Conservation (phyloP, 2,888 invertebrate species). For the Limnephilus auricula region DNA sequence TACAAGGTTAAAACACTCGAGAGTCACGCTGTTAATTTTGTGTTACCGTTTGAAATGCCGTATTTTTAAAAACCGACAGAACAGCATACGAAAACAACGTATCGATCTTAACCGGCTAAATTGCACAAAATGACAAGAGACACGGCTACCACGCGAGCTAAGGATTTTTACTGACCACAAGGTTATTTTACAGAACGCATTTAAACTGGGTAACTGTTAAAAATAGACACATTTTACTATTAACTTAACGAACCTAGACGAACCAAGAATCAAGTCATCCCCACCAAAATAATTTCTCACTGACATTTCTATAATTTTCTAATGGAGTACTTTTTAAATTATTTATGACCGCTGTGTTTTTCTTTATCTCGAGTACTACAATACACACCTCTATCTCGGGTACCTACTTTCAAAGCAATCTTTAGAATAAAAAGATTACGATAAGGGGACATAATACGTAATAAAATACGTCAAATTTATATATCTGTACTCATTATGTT, state of each 20-base stretch:
- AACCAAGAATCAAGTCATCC: slow-evolving; percentile 22
- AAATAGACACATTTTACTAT: slow-evolving; percentile 53
- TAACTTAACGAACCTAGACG: slow-evolving; percentile 35
- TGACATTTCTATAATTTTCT: slow-evolving; percentile 41
- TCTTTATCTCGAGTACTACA: not conserved
- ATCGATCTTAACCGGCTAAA: slow-evolving; percentile 49
- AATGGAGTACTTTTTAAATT: not conserved
- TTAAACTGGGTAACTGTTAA: slow-evolving; percentile 42
- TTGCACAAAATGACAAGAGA: not conserved
- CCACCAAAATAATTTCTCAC: slow-evolving; percentile 53
- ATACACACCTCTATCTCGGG: not conserved
- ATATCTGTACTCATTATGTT: not conserved
- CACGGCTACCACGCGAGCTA: not conserved
- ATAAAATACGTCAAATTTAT: not conserved
- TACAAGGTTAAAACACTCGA: not conserved
- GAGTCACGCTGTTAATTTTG: not conserved
- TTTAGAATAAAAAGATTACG: not conserved
- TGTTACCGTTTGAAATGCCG: not conserved
- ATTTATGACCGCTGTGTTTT: slow-evolving; percentile 10
- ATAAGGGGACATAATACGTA: not conserved
- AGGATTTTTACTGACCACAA: slow-evolving; percentile 8
- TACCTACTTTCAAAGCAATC: not conserved
- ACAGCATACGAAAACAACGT: not conserved
- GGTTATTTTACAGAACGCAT: slow-evolving; percentile 7
- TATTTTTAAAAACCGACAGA: not conserved